Evolutionary conservation across 2,797 vertebrate species (phyloP).

Genomic region (Gymnodraco acuticeps): DNA sequence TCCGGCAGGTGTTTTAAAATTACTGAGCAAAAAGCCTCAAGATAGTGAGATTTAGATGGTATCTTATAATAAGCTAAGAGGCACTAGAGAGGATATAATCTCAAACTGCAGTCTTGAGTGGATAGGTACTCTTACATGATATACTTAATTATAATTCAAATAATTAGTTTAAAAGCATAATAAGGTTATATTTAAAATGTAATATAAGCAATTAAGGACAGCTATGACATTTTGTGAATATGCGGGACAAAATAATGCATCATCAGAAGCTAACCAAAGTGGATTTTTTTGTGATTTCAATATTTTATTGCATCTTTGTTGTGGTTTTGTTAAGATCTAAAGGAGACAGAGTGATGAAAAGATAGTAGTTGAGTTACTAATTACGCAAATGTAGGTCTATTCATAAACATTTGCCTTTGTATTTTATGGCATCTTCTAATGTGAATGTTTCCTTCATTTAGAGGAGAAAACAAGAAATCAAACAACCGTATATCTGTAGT

Average conservation of each 20-base stretch:
- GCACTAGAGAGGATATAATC: constrained; percentile 5
- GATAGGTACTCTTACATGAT: background rate
- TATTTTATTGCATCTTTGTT: background rate
- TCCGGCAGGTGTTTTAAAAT: constrained; percentile 13
- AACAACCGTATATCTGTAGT: background rate
- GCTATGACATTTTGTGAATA: background rate
- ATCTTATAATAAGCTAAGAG: constrained; percentile 1
- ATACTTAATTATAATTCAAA: background rate
- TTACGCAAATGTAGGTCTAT: background rate
- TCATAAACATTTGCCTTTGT: constrained; percentile 5
- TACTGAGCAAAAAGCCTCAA: background rate
- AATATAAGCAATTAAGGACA: background rate
- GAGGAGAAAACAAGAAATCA: background rate
- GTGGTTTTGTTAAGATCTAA: too few relatives aligned
- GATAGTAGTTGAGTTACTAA: background rate
- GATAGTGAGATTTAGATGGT: constrained; percentile 13
- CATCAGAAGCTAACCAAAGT: background rate
- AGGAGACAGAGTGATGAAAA: background rate
- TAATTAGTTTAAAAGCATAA: background rate
- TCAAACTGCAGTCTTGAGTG: background rate
- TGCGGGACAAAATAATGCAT: background rate
- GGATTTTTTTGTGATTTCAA: background rate
- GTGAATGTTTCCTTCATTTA: background rate
- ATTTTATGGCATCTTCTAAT: background rate
- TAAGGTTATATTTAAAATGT: background rate